Conservation (phyloP, 2,113 vertebrate species). For the Reinhardtius hippoglossoides region DNA sequence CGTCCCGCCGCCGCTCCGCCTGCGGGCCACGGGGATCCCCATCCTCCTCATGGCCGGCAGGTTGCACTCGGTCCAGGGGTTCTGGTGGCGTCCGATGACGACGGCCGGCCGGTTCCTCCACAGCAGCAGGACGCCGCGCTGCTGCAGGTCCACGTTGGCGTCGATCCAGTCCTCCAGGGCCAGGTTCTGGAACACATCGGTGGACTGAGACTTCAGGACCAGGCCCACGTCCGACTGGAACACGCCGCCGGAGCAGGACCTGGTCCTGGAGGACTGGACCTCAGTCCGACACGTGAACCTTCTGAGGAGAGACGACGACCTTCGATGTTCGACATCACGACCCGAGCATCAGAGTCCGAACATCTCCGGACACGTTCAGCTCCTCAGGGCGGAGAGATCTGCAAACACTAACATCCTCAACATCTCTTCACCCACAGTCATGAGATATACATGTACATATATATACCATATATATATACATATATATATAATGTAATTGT, state of each 20-base stretch:
- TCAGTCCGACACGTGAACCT: background rate
- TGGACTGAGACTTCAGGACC: slow-evolving; percentile 88
- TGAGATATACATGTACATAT: too few relatives aligned
- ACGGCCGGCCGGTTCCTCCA: slow-evolving; percentile 91
- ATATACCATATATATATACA: too few relatives aligned
- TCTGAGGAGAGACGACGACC: background rate
- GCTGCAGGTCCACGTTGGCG: slow-evolving; percentile 85
- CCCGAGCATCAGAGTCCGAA: background rate
- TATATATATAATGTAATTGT: too few relatives aligned
- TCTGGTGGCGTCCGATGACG: slow-evolving; percentile 96
- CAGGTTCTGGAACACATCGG: slow-evolving; percentile 90
- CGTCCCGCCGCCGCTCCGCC: slow-evolving; percentile 94
- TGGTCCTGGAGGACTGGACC: background rate
- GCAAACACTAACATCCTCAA: too few relatives aligned
- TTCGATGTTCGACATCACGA: slow-evolving; percentile 15
- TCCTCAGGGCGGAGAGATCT: background rate
- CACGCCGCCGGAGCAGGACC: slow-evolving; percentile 19
- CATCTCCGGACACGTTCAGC: background rate
- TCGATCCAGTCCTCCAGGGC: slow-evolving; percentile 97
- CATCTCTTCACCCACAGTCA: too few relatives aligned
- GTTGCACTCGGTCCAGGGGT: slow-evolving; percentile 94
- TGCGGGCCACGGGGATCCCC: slow-evolving; percentile 87
- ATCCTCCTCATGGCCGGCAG: slow-evolving; percentile 83
- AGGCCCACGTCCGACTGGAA: slow-evolving; percentile 55
- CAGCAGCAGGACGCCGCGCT: slow-evolving; percentile 84